Conservation (phyloP, 2,888 invertebrate genomes). For the Philopedon plagiatum region DNA sequence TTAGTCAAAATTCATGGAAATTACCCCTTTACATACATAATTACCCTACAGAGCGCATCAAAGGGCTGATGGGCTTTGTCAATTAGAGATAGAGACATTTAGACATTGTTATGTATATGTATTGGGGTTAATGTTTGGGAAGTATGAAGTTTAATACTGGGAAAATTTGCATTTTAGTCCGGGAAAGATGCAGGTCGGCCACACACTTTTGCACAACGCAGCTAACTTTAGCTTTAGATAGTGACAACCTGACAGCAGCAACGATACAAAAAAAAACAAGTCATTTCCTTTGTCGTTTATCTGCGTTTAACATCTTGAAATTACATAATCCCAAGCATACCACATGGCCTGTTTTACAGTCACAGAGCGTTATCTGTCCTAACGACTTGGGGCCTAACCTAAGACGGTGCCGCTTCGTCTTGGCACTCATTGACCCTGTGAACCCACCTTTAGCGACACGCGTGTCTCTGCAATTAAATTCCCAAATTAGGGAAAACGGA, state of each 20-base stretch:
- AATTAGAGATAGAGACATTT: slow-evolving; percentile 48
- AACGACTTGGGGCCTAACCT: slow-evolving; percentile 32
- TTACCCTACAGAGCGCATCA: slow-evolving; percentile 61
- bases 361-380: slow-evolving; percentile 42
- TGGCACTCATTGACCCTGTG: slow-evolving; percentile 40
- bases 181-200: too few relatives aligned
- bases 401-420: slow-evolving; percentile 41
- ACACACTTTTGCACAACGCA: too few relatives aligned
- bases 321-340: slow-evolving; percentile 31
- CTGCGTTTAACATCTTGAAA: slow-evolving; percentile 33
- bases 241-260: too few relatives aligned
- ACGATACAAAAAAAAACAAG: slow-evolving; percentile 6
- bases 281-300: slow-evolving; percentile 21
- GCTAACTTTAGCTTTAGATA: too few relatives aligned
- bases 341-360: slow-evolving; percentile 36
- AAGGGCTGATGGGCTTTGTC: slow-evolving; percentile 54
- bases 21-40: slow-evolving; percentile 67
- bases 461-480: slow-evolving; percentile 60
- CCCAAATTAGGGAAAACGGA: slow-evolving; percentile 52
- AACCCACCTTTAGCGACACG: slow-evolving; percentile 56
- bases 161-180: too few relatives aligned
- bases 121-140: slow-evolving; percentile 32
- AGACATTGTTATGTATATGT: slow-evolving; percentile 48
- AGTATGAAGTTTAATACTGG: slow-evolving; percentile 24
- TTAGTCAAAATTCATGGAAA: slow-evolving; percentile 68